Evolutionary conservation across 2,113 vertebrate species (phyloP).

Genomic region (Nerophis lumbriciformis): DNA sequence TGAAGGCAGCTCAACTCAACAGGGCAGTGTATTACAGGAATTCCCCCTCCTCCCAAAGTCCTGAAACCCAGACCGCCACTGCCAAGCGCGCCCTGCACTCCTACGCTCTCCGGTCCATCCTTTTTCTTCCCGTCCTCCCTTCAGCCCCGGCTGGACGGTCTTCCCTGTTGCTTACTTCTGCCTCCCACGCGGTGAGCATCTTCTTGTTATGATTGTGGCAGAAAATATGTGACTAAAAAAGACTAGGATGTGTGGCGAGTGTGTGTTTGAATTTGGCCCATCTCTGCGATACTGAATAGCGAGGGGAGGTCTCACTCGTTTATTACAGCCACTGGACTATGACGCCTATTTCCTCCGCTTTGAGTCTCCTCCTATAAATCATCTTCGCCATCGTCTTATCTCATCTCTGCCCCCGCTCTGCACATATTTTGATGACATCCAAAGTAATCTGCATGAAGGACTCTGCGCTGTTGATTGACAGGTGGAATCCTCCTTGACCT

Average conservation of each 20-base stretch:
- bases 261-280: slow-evolving; percentile 12
- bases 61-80: slow-evolving; percentile 31
- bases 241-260: background rate
- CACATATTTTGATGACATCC: slow-evolving; percentile 16
- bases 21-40: slow-evolving; percentile 46
- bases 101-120: slow-evolving; percentile 22
- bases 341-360: slow-evolving; percentile 64
- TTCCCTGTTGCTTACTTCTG: slow-evolving; percentile 10
- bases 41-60: slow-evolving; percentile 34
- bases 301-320: slow-evolving; percentile 43
- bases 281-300: slow-evolving; percentile 43
- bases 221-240: slow-evolving; percentile 8
- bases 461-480: slow-evolving; percentile 49
- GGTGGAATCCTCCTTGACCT: slow-evolving; percentile 21
- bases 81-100: slow-evolving; percentile 34
- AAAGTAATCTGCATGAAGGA: slow-evolving; percentile 55
- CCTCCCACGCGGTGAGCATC: slow-evolving; percentile 31
- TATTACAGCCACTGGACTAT: slow-evolving; percentile 65
- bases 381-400: slow-evolving; percentile 43
- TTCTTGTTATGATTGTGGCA: slow-evolving; percentile 1
- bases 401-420: slow-evolving; percentile 10
- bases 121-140: slow-evolving; percentile 47
- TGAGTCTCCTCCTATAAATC: slow-evolving; percentile 58
- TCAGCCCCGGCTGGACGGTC: slow-evolving; percentile 41
- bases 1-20: slow-evolving; percentile 42